Conservation (phyloP, 2,113 vertebrate species). For the Ophthalmolycus amberensis region DNA sequence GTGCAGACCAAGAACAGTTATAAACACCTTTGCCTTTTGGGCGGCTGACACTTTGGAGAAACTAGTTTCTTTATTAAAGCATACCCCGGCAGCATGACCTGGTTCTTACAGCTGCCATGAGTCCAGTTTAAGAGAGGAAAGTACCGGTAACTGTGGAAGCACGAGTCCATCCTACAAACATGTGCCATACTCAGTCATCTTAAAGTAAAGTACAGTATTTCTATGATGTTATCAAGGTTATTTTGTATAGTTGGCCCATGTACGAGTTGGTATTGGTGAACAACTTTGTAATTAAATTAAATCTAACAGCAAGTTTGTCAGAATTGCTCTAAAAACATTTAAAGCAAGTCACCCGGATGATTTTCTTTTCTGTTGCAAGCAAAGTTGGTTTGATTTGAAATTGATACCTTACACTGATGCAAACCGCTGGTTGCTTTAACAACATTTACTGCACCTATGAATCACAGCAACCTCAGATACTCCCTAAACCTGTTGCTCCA, state of each 20-base stretch:
- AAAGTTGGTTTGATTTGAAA: neutral
- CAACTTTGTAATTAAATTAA: neutral
- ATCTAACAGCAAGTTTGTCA: neutral
- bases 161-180: neutral
- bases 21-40: neutral
- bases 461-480: conserved; percentile 9
- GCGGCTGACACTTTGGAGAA: neutral
- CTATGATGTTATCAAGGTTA: neutral
- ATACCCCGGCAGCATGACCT: neutral
- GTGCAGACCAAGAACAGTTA: neutral
- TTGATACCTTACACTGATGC: neutral
- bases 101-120: neutral
- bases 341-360: neutral
- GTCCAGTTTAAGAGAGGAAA: neutral
- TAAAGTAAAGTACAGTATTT: neutral
- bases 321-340: neutral
- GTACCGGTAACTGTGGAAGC: neutral
- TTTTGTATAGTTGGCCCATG: neutral
- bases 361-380: neutral
- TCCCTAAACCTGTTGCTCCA: conserved; percentile 39
- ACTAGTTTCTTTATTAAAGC: neutral
- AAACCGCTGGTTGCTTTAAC: neutral
- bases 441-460: neutral
- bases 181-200: neutral
- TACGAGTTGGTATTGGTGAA: neutral